Evolutionary conservation across 2,888 invertebrate species (phyloP).

Genomic region (Deilephila elpenor): DNA sequence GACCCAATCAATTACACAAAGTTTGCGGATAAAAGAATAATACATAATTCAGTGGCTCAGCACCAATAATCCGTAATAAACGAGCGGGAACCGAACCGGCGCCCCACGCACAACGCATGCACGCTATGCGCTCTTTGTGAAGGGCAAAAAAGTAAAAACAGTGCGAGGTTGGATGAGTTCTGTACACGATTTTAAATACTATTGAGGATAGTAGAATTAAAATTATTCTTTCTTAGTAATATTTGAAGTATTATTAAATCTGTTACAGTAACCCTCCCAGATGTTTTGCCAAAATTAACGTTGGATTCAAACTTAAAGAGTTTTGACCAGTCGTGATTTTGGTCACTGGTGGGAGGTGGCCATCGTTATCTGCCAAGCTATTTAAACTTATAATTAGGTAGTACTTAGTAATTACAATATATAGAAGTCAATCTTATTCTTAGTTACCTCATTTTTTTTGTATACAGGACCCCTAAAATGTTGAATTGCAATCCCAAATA

Average conservation of each 20-base stretch:
- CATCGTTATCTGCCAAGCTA: too few species aligned
- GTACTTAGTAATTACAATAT: too few species aligned
- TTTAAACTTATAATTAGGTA: too few species aligned
- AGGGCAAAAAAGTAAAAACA: constrained; percentile 17
- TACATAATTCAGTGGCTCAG: constrained; percentile 54
- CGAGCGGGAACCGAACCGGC: constrained; percentile 50
- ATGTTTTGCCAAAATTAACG: too few species aligned
- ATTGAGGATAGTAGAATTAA: background rate
- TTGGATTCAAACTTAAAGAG: too few species aligned
- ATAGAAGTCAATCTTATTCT: too few species aligned
- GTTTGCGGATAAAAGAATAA: constrained; percentile 48
- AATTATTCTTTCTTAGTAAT: too few species aligned
- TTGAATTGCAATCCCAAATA: background rate
- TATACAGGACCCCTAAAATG: background rate
- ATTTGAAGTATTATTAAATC: too few species aligned
- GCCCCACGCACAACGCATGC: constrained; percentile 38
- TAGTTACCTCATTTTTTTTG: too few species aligned
- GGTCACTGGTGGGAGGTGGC: too few species aligned
- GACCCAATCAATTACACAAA: constrained; percentile 55
- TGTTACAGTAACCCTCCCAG: too few species aligned
- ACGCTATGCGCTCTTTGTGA: background rate
- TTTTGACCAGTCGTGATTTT: too few species aligned
- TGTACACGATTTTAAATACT: background rate
- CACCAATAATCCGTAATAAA: constrained; percentile 52
- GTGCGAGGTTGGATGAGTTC: background rate